Conservation (phyloP, 1,140 invertebrate species). For the Bombus sibiricus region DNA sequence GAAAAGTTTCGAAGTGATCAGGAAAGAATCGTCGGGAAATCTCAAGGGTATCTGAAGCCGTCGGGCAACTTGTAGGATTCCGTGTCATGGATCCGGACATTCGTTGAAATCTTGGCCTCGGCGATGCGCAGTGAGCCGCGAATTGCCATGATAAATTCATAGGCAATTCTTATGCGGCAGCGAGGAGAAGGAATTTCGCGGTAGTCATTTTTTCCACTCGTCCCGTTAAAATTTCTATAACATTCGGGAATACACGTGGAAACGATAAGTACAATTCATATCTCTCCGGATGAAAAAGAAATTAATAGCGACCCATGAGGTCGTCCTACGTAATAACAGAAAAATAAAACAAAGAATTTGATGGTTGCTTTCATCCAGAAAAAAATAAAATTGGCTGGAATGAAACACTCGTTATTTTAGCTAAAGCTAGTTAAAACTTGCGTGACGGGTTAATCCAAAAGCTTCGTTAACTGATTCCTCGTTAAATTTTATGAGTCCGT, state of each 20-base stretch:
- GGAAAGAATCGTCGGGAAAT: constrained; percentile 56
- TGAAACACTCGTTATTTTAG: neutral
- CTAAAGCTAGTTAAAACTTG: neutral
- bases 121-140: constrained; percentile 44
- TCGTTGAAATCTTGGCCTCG: constrained; percentile 52
- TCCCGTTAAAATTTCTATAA: constrained; percentile 43
- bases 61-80: constrained; percentile 67
- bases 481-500: neutral
- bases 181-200: constrained; percentile 26
- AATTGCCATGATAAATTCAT: constrained; percentile 71
- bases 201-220: constrained; percentile 52
- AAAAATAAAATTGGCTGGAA: neutral
- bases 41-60: constrained; percentile 52
- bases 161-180: constrained; percentile 66
- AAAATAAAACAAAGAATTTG: neutral
- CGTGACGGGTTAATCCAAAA: neutral
- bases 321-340: neutral
- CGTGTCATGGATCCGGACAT: constrained; percentile 57
- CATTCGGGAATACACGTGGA: neutral
- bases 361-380: neutral
- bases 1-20: constrained; percentile 61
- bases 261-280: neutral
- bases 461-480: neutral
- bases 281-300: neutral
- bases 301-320: neutral